phyloP scores from a whole-genome alignment of 2,797 vertebrate species.

The Hypotaenidia okinawae region DNA sequence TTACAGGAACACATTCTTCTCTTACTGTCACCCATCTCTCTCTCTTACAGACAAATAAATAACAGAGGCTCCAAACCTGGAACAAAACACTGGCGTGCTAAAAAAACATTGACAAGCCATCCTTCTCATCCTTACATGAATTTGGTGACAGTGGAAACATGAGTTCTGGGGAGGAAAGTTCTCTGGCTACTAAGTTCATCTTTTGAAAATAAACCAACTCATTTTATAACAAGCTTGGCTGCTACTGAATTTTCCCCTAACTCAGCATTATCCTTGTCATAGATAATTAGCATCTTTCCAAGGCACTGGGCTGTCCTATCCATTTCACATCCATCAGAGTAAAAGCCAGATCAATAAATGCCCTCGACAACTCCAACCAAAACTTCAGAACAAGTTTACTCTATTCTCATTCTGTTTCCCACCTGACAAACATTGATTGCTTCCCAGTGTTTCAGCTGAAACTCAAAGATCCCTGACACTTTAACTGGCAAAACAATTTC shows the following conservation, averaged over 20 bases:
- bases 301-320: neutral
- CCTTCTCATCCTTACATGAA: neutral
- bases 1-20: neutral
- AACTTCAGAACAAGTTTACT: constrained; percentile 7
- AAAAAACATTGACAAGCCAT: neutral
- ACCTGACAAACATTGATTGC: neutral
- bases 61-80: neutral
- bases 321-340: constrained; percentile 15
- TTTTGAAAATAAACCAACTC: neutral
- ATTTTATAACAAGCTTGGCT: neutral
- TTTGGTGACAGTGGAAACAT: neutral
- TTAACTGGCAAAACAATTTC: neutral
- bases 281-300: neutral
- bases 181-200: neutral
- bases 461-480: neutral
- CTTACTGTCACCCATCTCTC: neutral
- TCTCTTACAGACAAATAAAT: neutral
- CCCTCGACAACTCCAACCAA: neutral
- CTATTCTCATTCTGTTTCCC: neutral
- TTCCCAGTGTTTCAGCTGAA: neutral
- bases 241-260: neutral
- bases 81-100: constrained; percentile 7
- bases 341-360: constrained; percentile 28
- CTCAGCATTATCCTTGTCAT: neutral
- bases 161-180: neutral